Evolutionary conservation across 2,888 invertebrate genomes (phyloP).

Genomic region (Geophilus truncorum): DNA sequence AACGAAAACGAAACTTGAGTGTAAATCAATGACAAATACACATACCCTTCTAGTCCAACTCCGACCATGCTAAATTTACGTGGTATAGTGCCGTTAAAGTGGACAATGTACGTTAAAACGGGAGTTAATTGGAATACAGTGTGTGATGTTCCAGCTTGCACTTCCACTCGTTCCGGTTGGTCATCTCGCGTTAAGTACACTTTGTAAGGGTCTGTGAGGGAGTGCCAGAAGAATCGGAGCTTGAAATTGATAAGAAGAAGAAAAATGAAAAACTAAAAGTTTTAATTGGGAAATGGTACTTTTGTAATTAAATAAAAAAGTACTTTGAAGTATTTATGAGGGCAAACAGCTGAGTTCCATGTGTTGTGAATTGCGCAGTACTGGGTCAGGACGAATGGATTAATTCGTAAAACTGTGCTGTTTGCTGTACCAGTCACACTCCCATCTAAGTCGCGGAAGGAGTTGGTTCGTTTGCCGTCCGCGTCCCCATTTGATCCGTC

Average conservation of each 20-base stretch:
- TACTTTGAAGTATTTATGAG: slow-evolving; percentile 29
- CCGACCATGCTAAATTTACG: neutral
- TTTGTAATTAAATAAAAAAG: neutral
- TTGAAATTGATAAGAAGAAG: too few species aligned
- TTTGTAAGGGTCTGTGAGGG: neutral
- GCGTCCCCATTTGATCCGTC: neutral
- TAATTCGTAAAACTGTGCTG: neutral
- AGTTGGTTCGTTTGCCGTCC: slow-evolving; percentile 17
- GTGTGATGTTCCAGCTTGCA: neutral
- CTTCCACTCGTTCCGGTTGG: slow-evolving; percentile 14
- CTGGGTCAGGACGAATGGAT: neutral
- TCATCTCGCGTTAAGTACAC: slow-evolving; percentile 28
- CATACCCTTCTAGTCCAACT: slow-evolving; percentile 32
- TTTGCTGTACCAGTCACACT: slow-evolving; percentile 22
- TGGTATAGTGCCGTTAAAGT: slow-evolving; percentile 30
- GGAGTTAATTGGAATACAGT: slow-evolving; percentile 27
- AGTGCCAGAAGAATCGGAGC: slow-evolving; percentile 2
- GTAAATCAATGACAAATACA: too few species aligned
- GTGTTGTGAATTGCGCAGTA: neutral
- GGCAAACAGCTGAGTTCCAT: slow-evolving; percentile 27
- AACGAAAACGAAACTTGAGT: too few species aligned
- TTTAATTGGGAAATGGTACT: neutral
- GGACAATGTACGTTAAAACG: slow-evolving; percentile 25
- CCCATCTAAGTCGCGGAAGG: slow-evolving; percentile 31
- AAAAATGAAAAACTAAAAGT: neutral